These are phyloP conservation scores for fruit fly (Drosophila melanogaster) DNA, from an alignment of 1,140 invertebrate genomes.

Conservation along the genomic window DNA sequence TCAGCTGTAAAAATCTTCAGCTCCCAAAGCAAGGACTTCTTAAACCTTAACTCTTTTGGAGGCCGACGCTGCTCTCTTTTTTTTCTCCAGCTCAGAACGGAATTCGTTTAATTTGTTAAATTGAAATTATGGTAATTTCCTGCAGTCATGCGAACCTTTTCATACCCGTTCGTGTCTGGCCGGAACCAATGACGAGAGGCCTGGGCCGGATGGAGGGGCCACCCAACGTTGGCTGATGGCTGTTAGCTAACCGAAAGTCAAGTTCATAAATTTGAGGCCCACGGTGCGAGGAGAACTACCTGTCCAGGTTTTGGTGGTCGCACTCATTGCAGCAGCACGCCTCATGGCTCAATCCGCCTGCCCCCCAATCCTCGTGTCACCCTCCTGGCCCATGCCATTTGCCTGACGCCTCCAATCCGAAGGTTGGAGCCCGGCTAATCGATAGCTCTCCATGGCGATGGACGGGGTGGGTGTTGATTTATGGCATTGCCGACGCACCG, in stretches of 20 bases:
- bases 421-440: slow-evolving; percentile 54
- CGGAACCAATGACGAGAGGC: slow-evolving; percentile 17
- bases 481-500: slow-evolving; percentile 66
- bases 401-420: slow-evolving; percentile 42
- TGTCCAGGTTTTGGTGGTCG: slow-evolving; percentile 31
- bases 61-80: slow-evolving; percentile 48
- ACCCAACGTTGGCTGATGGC: slow-evolving; percentile 1
- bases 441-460: slow-evolving; percentile 65
- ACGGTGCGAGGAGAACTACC: slow-evolving; percentile 17
- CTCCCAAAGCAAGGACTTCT: background rate
- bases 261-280: slow-evolving; percentile 73
- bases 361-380: slow-evolving; percentile 1
- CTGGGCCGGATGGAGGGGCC: background rate
- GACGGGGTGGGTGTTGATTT: slow-evolving; percentile 69
- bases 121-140: slow-evolving; percentile 83
- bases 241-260: slow-evolving; percentile 67
- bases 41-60: slow-evolving; percentile 5
- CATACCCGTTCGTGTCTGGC: slow-evolving; percentile 64
- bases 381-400: background rate
- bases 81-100: slow-evolving; percentile 47
- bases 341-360: slow-evolving; percentile 11
- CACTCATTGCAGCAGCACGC: slow-evolving; percentile 40
- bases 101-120: slow-evolving; percentile 82
- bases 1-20: background rate
- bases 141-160: slow-evolving; percentile 75